Base-by-base conservation (phyloP, 1,140 invertebrate species). In the Drosophila repletoides region DNA sequence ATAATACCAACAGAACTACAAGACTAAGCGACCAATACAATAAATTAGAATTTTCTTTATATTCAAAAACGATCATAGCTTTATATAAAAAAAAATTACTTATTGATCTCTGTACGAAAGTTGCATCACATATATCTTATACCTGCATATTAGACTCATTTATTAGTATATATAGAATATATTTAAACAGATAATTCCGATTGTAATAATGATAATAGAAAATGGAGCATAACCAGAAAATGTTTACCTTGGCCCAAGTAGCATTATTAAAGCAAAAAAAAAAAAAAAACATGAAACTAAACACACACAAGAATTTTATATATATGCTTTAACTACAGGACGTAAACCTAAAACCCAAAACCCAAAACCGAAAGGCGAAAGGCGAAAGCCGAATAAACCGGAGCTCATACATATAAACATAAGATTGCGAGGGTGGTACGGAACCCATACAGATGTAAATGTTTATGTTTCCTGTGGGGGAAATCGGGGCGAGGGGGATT, bases 371-470 rank as follows among this genome's bases (percentile, higher is more conserved):
- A 10, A 14, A 33, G 15, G 14, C 14, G 5, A 9, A 14, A 22
- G 10, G 5, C n/a, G 17, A 34, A 38, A 48, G 29, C 40, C 6
- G 22, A 19, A 12, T 14, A 4, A 38, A 5, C 6, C 10, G 34
- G 17, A 71, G 49, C 51, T 76, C 68, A 61, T 72, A 52, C 61
- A 72, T 68, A 61, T 68, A 61, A 68, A 61, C 40, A 68, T 68
- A 58, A 41, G 64, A 53, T 61, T 68, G 64, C 45, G 56, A 45
- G 31, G 58, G 34, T n/a, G n/a, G n/a, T n/a, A n/a, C 51, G 60
- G 49, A 63, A 41, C 67, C 55, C 77, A 83, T 76, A 69, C 72
- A 83, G 63, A 81, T 81, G 77, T 81, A 83, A 83, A 83, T 83
- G 60, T 79, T 79, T 83, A 71, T 74, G 77, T 74, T 74, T 83